Conservation (phyloP, 1,140 invertebrate genomes). For the Himalopsyche phryganea region DNA sequence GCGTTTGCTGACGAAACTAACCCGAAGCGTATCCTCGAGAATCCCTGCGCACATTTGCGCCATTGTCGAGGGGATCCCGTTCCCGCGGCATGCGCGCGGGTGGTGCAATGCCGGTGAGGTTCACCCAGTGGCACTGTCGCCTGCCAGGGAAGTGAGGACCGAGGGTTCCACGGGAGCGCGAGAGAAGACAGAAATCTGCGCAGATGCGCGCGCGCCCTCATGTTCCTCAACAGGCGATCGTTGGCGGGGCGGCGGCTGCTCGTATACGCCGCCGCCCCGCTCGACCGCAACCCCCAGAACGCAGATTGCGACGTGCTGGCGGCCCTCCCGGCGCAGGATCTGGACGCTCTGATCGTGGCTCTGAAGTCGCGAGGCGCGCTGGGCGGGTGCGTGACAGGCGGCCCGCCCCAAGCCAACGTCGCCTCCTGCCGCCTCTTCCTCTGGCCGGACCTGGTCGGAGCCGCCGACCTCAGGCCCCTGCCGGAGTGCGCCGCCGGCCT, state of each 20-base stretch:
- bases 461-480: slow-evolving; percentile 63
- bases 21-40: no score
- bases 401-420: slow-evolving; percentile 35
- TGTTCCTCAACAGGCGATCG: slow-evolving; percentile 11
- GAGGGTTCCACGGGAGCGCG: slow-evolving; percentile 10
- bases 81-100: neutral
- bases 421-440: slow-evolving; percentile 64
- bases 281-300: slow-evolving; percentile 1
- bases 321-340: neutral
- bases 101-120: neutral
- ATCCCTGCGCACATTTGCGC: no score
- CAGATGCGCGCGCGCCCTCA: slow-evolving; percentile 18
- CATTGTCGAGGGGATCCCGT: neutral
- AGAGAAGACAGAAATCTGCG: neutral
- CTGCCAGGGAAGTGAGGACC: slow-evolving; percentile 1
- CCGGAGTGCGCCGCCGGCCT: slow-evolving; percentile 55
- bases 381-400: slow-evolving; percentile 39
- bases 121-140: neutral
- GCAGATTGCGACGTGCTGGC: neutral
- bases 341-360: slow-evolving; percentile 33
- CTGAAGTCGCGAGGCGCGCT: slow-evolving; percentile 40
- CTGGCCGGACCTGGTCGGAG: slow-evolving; percentile 65
- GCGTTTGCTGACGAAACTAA: no score
- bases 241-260: slow-evolving; percentile 15
- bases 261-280: slow-evolving; percentile 1